phyloP scores from a whole-genome alignment of 2,797 vertebrate species.

The Helarctos malayanus region DNA sequence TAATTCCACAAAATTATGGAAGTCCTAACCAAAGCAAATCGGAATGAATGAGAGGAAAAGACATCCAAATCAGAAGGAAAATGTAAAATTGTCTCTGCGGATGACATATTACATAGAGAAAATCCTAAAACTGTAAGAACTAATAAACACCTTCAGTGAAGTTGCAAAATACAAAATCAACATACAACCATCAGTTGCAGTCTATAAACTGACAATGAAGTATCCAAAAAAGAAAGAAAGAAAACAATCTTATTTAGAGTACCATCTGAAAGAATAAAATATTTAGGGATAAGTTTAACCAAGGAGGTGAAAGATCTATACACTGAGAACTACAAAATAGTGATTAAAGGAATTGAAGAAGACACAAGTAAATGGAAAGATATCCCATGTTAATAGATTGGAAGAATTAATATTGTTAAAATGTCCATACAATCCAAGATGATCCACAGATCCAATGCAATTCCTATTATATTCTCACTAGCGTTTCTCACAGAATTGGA shows the following conservation, averaged over 20 bases:
- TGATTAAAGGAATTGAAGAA: neutral
- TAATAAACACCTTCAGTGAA: neutral
- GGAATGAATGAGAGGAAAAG: neutral
- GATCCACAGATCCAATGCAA: neutral
- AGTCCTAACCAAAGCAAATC: neutral
- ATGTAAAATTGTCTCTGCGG: neutral
- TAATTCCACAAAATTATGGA: neutral
- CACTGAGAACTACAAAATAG: neutral
- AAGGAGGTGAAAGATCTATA: neutral
- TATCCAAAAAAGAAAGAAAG: neutral
- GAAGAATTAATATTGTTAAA: neutral
- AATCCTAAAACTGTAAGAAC: neutral
- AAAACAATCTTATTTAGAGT: neutral
- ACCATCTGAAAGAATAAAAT: neutral
- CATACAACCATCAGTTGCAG: neutral
- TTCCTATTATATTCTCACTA: neutral
- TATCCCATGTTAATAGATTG: neutral
- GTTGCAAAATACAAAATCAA: neutral
- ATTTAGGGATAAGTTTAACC: neutral
- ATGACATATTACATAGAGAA: neutral
- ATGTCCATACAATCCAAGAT: neutral
- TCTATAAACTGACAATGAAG: neutral
- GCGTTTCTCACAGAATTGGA: neutral
- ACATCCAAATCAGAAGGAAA: neutral
- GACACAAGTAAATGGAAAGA: neutral